Base-by-base conservation (phyloP, 2,797 vertebrate genomes). In the Orientallactaga sibirica region DNA sequence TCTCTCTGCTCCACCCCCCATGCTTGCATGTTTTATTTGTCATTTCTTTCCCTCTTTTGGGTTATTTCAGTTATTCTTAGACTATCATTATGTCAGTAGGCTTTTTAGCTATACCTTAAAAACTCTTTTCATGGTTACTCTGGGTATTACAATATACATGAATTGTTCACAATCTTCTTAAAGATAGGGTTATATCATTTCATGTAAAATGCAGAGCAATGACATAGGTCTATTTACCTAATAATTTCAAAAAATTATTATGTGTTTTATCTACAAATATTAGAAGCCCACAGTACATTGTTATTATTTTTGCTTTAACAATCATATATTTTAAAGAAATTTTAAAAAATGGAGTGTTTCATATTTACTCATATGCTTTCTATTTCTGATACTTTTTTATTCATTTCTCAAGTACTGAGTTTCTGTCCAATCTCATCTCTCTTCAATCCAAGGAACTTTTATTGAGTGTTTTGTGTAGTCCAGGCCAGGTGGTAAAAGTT, bases 261-360 rank as follows among this genome's bases (percentile, higher is more conserved):
- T 78, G 10, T 74, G 18, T 55, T 43, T 1, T 70, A 79, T 67
- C 43, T 68, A 11, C 10, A 82, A 74, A 68, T 12, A 48, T 43
- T 86, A 16, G 86, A 95, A 89, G 75, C 16, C 48, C 48, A 78
- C 8, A 83, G 61, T 86, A 68, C 10, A 67, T 29, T 79, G 16
- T 67, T 73, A 68, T 2, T 80, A 48, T 73, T 91, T 92, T 89
- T 87, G 37, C 52, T 77, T 90, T 81, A 80, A 75, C 37, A 62
- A 41, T 89, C 24, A 4, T 71, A 41, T 80, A 84, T 80, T 88
- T 87, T 82, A 86, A 67, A 89, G 41, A 83, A 74, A 92, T 83
- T 78, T 86, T 86, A 41, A 93, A 64, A 93, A 79, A 67, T 74
- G 22, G 4, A 73, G 5, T 70, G 14, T 84, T 87, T 95, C 18